Evolutionary conservation across 2,113 vertebrate species (phyloP).

Genomic region (Mobula birostris): DNA sequence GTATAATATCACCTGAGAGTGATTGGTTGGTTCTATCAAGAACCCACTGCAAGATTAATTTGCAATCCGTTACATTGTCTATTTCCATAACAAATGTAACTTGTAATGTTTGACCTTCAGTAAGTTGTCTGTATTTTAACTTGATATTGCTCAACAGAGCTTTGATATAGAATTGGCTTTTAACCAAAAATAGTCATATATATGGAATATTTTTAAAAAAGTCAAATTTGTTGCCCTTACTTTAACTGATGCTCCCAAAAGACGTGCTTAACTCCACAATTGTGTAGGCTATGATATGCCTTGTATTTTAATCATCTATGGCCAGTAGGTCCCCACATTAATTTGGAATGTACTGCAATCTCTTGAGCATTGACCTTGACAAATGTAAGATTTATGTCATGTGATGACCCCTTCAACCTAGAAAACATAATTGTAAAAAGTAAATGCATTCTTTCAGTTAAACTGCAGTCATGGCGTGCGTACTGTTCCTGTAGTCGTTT

Average conservation of each 20-base stretch:
- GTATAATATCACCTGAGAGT: background rate
- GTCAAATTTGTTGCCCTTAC: background rate
- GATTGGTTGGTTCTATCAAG: background rate
- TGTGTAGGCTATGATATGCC: background rate
- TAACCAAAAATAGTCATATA: too few species aligned
- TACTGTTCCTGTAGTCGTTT: background rate
- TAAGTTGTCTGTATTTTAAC: background rate
- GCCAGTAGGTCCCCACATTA: background rate
- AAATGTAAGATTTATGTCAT: background rate
- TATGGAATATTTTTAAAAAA: background rate
- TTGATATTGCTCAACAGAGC: background rate
- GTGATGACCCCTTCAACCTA: constrained; percentile 11
- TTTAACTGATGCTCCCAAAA: background rate
- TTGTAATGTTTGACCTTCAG: background rate
- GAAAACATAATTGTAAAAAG: constrained; percentile 14
- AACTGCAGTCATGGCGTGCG: background rate
- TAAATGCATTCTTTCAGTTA: constrained; percentile 17
- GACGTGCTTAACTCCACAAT: background rate
- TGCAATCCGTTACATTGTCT: background rate
- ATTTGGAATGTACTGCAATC: background rate
- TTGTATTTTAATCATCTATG: background rate
- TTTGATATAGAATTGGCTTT: background rate
- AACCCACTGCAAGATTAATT: background rate
- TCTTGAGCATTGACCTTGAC: background rate
- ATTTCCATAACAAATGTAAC: background rate